Conservation (phyloP, 2,797 vertebrate genomes). For the Emys orbicularis region DNA sequence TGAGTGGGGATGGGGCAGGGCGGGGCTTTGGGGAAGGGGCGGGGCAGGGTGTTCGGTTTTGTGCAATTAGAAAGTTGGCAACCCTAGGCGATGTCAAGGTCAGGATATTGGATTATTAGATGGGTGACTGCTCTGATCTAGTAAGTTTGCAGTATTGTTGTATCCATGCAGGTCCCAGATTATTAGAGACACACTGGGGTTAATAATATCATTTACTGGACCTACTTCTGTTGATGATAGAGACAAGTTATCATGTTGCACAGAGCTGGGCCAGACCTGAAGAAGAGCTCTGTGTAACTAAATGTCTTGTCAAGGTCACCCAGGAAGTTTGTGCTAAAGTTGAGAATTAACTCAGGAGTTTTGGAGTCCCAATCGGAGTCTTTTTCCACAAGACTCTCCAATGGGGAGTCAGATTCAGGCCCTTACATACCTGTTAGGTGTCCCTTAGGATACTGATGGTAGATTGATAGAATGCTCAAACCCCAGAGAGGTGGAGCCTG, state of each 20-base stretch:
- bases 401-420: not conserved
- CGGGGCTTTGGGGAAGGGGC: no score
- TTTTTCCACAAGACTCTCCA: rapidly evolving
- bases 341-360: rapidly evolving
- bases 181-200: not conserved
- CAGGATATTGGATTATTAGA: not conserved
- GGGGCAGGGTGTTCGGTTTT: no score
- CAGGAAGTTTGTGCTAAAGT: not conserved
- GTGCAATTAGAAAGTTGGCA: no score
- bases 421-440: not conserved
- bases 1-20: no score
- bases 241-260: not conserved
- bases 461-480: not conserved
- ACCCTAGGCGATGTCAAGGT: not conserved
- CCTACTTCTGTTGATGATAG: not conserved
- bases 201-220: not conserved
- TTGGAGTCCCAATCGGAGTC: not conserved
- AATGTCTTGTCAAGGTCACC: not conserved
- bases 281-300: not conserved
- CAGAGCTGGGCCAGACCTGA: not conserved
- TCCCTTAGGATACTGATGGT: not conserved
- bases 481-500: no score
- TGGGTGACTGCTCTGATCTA: not conserved
- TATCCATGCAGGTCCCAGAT: not conserved
- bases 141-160: not conserved